Evolutionary conservation across 2,797 vertebrate species (phyloP), one percentile per base, ranked within the genome.

Genomic region (Galaxias olidus): DNA sequence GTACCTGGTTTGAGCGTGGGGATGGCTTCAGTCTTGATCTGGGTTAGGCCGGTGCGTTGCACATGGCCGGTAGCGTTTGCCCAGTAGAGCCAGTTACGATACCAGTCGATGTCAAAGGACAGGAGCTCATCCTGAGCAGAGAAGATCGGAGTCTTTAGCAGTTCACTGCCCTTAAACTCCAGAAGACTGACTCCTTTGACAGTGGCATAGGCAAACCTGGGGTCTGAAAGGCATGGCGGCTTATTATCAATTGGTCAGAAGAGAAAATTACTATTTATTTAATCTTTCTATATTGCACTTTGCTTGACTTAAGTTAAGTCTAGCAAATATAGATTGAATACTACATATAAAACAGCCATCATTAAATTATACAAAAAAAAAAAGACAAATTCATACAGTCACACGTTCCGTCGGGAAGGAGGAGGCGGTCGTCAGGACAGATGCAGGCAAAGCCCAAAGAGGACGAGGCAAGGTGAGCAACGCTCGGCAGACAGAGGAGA

Each of bases 31-130:
- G 80, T 86, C 65, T 73, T 79, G 17, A 79, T 84, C 14, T 76
- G 78, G 50, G 75, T 81, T 4, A 89, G 77, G 61, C 78, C 65
- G 0, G 87, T 82, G 59, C 87, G 87, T 61, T 94, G 84, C 18
- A 97, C 54, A 0, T 81, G 87, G 5, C 95, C 94, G 1, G 12
- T 90, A 8, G 88, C 74, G 83, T 95, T 93, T 0, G 87, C 84
- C 89, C 95, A 96, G 8, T 96, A 95, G 15, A 95, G 61, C 75
- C 90, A 84, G 0, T 90, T 86, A 76, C 89, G 91, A 74, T 88
- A 88, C 95, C 94, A 97, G 79, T 95, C 92, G 18, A 96, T 20
- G 10, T 95, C 95, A 83, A 97, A 93, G 3, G 95, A 86, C 45
- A 89, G 76, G 55, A 95, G 69, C 40, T 85, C 57, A 4, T 90